A percentile compares a stretch with the other conserved stretches of the same genome.
Conservation (phyloP, 2,113 vertebrate species). For the Sporophila hypoxantha region DNA sequence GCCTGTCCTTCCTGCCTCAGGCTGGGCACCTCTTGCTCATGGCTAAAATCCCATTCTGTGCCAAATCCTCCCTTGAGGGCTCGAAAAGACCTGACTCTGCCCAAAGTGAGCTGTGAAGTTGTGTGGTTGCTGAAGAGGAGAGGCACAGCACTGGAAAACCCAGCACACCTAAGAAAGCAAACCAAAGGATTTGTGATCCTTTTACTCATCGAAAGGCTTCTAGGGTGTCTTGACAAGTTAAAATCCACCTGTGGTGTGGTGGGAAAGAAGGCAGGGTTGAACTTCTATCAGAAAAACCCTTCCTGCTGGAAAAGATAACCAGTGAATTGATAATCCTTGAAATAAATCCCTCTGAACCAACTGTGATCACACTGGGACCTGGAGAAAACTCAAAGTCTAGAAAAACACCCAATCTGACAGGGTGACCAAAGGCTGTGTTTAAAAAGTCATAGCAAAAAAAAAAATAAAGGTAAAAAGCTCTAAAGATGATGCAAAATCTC, state of each 20-base stretch:
- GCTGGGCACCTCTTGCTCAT: background rate
- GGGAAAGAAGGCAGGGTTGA: background rate
- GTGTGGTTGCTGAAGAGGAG: background rate
- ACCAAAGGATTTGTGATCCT: background rate
- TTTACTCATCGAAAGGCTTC: background rate
- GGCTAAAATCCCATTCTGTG: background rate
- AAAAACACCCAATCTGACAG: background rate
- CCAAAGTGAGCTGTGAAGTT: background rate
- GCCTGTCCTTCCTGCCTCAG: background rate
- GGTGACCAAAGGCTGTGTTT: background rate
- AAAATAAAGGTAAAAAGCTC: background rate
- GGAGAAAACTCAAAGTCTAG: background rate
- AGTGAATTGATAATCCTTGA: background rate
- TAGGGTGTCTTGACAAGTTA: rapidly evolving
- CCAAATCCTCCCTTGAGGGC: background rate
- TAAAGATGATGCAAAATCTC: background rate
- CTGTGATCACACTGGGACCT: background rate
- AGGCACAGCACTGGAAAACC: background rate
- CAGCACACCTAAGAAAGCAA: background rate
- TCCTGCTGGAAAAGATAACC: background rate
- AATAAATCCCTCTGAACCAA: background rate
- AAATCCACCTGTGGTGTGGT: background rate
- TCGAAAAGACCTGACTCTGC: background rate
- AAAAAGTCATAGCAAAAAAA: background rate
- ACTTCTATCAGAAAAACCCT: background rate